Percentiles rank a stretch among this genome's conserved stretches.
Conservation (phyloP, 1,140 invertebrate genomes). For the Stegodyphus mimosarum region DNA sequence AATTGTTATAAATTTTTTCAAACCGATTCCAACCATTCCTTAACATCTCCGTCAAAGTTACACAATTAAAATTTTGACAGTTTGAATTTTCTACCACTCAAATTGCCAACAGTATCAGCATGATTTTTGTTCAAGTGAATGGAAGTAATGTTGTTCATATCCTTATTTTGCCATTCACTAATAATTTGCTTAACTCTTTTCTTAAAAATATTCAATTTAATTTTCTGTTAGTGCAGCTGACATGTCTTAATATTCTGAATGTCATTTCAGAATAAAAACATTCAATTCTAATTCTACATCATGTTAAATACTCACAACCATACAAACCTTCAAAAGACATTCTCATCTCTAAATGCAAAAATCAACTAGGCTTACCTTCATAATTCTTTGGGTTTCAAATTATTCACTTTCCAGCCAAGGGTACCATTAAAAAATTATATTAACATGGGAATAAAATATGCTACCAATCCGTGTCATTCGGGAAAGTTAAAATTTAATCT, state of each 20-base stretch:
- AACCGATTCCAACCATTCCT: slow-evolving; percentile 65
- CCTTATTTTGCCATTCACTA: not conserved
- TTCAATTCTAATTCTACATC: not conserved
- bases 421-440: not conserved
- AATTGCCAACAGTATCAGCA: not conserved
- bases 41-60: slow-evolving; percentile 46
- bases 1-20: slow-evolving; percentile 64
- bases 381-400: too few relatives aligned
- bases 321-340: not conserved
- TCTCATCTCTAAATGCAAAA: not conserved
- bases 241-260: not conserved
- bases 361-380: too few relatives aligned
- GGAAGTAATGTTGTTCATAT: not conserved
- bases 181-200: not conserved
- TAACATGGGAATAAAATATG: too few relatives aligned
- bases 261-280: not conserved
- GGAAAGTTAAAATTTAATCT: too few relatives aligned
- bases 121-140: not conserved
- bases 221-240: not conserved
- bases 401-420: too few relatives aligned
- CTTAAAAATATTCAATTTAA: not conserved
- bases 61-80: not conserved
- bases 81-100: not conserved
- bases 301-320: too few relatives aligned
- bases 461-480: too few relatives aligned